Conservation (phyloP, 1,140 invertebrate genomes). For the Akabosia matsudoensis region DNA sequence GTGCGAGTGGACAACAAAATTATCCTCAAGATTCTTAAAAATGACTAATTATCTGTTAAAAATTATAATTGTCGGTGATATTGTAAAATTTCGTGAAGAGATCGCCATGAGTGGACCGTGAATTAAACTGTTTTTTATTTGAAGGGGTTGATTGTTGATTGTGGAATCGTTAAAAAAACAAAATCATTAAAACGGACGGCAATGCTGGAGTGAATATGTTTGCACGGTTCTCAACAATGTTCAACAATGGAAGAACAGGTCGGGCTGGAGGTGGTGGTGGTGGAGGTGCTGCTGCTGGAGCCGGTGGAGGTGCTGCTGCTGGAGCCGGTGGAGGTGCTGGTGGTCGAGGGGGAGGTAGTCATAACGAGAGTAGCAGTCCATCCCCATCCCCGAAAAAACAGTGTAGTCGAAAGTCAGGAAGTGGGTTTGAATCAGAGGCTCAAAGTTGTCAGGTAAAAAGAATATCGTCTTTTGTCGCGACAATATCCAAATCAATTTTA, state of each 20-base stretch:
- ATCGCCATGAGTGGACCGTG: too few relatives aligned
- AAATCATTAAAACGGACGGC: not conserved
- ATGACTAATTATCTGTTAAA: not conserved
- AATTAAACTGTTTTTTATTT: too few relatives aligned
- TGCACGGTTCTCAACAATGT: slow-evolving; percentile 37
- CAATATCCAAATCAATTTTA: too few relatives aligned
- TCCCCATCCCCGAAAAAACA: slow-evolving; percentile 27
- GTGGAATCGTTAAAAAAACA: not conserved
- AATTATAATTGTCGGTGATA: not conserved
- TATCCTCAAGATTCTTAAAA: too few relatives aligned
- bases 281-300: not conserved
- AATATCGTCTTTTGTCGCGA: too few relatives aligned
- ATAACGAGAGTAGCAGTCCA: not conserved
- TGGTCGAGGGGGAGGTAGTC: not conserved
- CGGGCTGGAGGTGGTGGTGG: not conserved
- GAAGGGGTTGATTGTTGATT: not conserved
- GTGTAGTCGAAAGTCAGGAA: slow-evolving; percentile 7
- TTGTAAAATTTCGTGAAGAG: too few relatives aligned
- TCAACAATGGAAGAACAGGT: slow-evolving; percentile 23
- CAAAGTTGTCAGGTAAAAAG: slow-evolving; percentile 23
- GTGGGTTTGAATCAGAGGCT: not conserved
- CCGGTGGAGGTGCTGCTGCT: not conserved
- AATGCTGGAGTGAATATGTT: slow-evolving; percentile 29
- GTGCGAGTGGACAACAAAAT: too few relatives aligned
- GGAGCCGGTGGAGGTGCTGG: not conserved